Evolutionary conservation across 2,888 invertebrate genomes (phyloP).

Genomic region (Parthenolecanium corni): DNA sequence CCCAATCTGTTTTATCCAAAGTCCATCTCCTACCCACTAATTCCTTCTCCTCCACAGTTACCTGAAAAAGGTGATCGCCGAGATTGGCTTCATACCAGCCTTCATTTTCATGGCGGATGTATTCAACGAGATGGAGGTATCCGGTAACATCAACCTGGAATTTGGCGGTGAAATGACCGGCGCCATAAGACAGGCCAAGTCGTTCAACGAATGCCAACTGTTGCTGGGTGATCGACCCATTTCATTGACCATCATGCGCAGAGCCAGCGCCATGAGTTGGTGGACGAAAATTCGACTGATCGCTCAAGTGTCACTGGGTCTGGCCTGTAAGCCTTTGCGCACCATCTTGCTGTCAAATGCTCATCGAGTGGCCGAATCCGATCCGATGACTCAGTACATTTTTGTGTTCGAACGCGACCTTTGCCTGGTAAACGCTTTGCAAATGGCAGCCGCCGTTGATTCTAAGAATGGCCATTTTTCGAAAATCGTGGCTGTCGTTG

Average conservation of each 20-base stretch:
- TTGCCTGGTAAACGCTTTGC: background rate
- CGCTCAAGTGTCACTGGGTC: background rate
- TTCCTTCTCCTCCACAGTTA: background rate
- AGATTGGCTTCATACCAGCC: slow-evolving; percentile 10
- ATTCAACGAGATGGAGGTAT: slow-evolving; percentile 2
- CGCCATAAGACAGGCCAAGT: background rate
- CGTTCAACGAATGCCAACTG: background rate
- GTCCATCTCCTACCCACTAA: too few species aligned
- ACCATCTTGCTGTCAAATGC: background rate
- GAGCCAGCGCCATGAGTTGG: slow-evolving; percentile 7
- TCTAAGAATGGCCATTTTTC: background rate
- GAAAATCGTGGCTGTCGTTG: slow-evolving; percentile 8
- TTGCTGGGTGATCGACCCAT: slow-evolving; percentile 13
- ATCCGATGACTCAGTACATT: background rate
- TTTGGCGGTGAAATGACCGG: slow-evolving; percentile 17
- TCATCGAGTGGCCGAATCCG: background rate
- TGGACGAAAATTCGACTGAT: slow-evolving; percentile 10
- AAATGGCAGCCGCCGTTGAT: background rate
- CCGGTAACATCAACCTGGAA: background rate
- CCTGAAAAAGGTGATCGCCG: background rate
- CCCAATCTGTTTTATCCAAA: too few species aligned
- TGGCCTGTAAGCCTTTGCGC: background rate
- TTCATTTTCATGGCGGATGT: slow-evolving; percentile 14
- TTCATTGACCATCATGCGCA: background rate
- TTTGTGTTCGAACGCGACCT: slow-evolving; percentile 7